Evolutionary conservation across 2,797 vertebrate genomes (phyloP).

Genomic region (Columba guinea): DNA sequence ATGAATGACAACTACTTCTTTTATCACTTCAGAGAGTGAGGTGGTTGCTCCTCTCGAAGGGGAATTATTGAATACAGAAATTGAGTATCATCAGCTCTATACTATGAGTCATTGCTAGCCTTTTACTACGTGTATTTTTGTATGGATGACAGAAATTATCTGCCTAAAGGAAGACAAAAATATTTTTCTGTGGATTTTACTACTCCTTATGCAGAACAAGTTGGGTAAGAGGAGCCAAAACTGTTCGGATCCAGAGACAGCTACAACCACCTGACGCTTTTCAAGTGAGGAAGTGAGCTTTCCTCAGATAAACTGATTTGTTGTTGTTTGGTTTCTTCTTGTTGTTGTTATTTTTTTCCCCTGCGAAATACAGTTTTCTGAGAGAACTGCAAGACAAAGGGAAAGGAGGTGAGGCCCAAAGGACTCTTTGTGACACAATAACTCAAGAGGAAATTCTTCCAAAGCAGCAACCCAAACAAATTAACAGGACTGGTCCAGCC

Average conservation of each 20-base stretch:
- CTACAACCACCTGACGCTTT: neutral
- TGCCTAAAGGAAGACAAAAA: neutral
- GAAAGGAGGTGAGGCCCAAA: neutral
- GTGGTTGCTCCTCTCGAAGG: neutral
- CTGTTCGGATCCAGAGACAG: neutral
- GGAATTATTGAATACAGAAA: neutral
- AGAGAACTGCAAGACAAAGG: neutral
- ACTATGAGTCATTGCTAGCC: neutral
- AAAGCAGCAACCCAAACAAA: neutral
- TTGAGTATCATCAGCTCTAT: neutral
- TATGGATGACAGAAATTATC: neutral
- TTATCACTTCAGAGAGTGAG: accelerated
- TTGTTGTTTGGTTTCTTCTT: neutral
- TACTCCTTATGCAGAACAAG: neutral
- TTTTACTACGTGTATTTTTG: neutral
- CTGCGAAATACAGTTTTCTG: neutral
- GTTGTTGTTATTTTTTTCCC: neutral
- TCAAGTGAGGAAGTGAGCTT: neutral
- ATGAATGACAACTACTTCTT: neutral
- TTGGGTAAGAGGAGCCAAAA: neutral
- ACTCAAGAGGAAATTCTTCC: neutral
- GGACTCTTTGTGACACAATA: neutral
- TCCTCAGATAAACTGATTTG: neutral
- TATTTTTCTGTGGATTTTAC: neutral
- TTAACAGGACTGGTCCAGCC: neutral